Percentiles rank a stretch among this genome's conserved stretches.
phyloP scores from a whole-genome alignment of 1,140 invertebrate genomes.

The Oscheius sp. region DNA sequence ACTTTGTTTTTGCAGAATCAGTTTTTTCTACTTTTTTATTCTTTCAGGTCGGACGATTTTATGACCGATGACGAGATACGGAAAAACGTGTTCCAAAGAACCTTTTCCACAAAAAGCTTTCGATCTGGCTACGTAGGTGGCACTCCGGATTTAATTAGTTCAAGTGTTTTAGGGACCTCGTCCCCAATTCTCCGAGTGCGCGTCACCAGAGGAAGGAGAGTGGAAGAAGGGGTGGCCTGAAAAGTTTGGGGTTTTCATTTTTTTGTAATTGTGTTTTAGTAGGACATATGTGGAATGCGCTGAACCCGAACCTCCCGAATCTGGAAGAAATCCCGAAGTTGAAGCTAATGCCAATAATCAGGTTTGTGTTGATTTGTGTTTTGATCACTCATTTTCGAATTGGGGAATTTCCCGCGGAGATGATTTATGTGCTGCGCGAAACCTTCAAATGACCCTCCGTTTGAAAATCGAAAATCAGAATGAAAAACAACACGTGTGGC shows the following conservation, averaged over 20 bases:
- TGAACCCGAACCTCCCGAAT: constrained; percentile 44
- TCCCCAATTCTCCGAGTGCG: constrained; percentile 30
- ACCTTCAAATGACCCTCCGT: too few relatives aligned
- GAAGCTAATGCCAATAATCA: constrained; percentile 37
- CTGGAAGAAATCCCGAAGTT: constrained; percentile 24
- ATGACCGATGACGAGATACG: constrained; percentile 35
- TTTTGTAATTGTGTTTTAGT: neutral
- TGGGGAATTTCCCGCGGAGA: too few relatives aligned
- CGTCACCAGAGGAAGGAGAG: constrained; percentile 20
- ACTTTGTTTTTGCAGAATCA: neutral
- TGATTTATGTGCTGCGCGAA: too few relatives aligned
- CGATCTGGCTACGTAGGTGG: constrained; percentile 29
- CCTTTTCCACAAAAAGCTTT: constrained; percentile 37
- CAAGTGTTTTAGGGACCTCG: constrained; percentile 12
- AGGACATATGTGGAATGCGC: constrained; percentile 51
- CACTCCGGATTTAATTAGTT: neutral
- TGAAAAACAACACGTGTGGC: too few relatives aligned
- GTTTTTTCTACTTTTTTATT: neutral
- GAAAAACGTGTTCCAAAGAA: constrained; percentile 33
- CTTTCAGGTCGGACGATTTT: constrained; percentile 33
- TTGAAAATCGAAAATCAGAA: neutral
- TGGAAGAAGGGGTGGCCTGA: constrained; percentile 8
- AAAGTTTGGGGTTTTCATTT: neutral
- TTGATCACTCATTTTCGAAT: too few relatives aligned
- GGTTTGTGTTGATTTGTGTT: too few relatives aligned